Evolutionary conservation across 2,888 invertebrate genomes (phyloP).

Genomic region (Palloptera scutellata): DNA sequence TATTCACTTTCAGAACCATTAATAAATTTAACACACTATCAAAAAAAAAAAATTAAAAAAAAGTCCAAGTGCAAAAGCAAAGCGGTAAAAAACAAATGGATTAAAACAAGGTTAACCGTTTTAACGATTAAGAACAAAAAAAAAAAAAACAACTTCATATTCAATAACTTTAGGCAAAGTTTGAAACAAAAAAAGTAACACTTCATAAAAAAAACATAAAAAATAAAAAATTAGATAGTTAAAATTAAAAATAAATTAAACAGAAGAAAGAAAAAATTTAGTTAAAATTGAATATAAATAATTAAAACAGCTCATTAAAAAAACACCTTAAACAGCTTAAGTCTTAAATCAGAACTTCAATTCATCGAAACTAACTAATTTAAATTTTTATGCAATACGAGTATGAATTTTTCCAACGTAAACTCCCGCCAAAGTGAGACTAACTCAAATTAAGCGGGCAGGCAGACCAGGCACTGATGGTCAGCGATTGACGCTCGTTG

Average conservation of each 20-base stretch:
- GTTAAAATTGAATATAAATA: not conserved
- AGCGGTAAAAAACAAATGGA: no score
- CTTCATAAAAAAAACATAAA: not conserved
- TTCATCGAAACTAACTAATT: not conserved
- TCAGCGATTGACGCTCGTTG: no score
- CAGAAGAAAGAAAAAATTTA: not conserved
- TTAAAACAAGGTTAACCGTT: no score
- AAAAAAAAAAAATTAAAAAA: no score
- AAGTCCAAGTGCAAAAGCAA: no score
- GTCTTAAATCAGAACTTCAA: not conserved
- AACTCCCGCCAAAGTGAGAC: not conserved
- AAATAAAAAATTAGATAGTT: not conserved
- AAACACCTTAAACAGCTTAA: not conserved
- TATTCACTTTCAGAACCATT: constrained; percentile 14
- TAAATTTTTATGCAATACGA: not conserved
- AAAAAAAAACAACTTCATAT: no score
- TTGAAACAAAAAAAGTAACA: not conserved
- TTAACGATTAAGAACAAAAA: no score
- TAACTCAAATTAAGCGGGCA: no score
- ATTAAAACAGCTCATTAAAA: constrained; percentile 3
- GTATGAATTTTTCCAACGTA: not conserved
- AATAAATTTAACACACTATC: constrained; percentile 19
- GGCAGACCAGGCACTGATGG: no score
- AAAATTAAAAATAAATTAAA: not conserved
- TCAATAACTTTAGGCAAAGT: no score